Conservation (phyloP, 2,888 invertebrate species). For the Drosophila pseudotalamancana region DNA sequence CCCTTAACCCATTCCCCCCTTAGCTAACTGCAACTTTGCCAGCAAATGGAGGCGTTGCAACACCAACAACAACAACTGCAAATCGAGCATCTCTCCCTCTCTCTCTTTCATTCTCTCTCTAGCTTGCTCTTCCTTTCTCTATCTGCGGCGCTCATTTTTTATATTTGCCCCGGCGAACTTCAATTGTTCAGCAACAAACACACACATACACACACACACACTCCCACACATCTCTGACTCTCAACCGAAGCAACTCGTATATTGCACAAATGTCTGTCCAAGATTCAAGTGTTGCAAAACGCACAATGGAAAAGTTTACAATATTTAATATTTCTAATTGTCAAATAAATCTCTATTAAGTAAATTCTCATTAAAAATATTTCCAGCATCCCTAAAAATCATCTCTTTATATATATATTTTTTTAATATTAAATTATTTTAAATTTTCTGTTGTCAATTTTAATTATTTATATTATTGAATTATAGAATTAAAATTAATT, state of each 20-base stretch:
- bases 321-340: no score
- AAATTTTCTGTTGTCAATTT: no score
- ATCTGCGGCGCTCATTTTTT: slow-evolving; percentile 60
- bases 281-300: slow-evolving; percentile 47
- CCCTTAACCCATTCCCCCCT: no score
- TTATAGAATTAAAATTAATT: no score
- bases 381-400: background rate
- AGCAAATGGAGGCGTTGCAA: slow-evolving; percentile 72
- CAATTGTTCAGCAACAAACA: slow-evolving; percentile 74
- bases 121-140: slow-evolving; percentile 10
- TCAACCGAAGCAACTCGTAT: slow-evolving; percentile 29
- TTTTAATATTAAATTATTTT: no score
- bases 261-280: slow-evolving; percentile 58
- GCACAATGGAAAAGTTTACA: slow-evolving; percentile 29
- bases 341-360: no score
- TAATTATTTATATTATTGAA: no score
- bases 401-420: no score
- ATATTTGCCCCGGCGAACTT: slow-evolving; percentile 72
- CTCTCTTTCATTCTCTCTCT: slow-evolving; percentile 9
- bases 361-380: no score
- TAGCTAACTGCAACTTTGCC: slow-evolving; percentile 49
- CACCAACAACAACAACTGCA: slow-evolving; percentile 46
- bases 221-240: slow-evolving; percentile 25
- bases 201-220: slow-evolving; percentile 19
- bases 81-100: slow-evolving; percentile 14